phyloP scores from a whole-genome alignment of 2,113 vertebrate genomes.

The Platysternon megacephalum region DNA sequence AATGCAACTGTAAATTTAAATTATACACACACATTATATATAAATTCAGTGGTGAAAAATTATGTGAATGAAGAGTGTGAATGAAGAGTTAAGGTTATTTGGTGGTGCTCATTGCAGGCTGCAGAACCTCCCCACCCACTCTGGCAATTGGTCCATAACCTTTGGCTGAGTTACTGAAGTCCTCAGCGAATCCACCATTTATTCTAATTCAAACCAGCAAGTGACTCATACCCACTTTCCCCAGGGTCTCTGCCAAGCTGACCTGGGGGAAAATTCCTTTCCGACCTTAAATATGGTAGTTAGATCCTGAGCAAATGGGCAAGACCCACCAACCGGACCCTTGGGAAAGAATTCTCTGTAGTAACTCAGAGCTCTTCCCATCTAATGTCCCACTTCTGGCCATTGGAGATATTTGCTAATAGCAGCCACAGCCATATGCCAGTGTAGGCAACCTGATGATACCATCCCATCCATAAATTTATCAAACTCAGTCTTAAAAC shows the following conservation, averaged over 20 bases:
- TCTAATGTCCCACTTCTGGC: not conserved
- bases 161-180: too few relatives aligned
- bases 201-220: not conserved
- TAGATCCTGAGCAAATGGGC: not conserved
- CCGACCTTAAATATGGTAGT: not conserved
- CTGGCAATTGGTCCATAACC: too few relatives aligned
- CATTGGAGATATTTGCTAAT: not conserved
- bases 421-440: not conserved
- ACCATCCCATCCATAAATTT: not conserved
- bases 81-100: not conserved
- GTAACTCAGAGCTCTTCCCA: not conserved
- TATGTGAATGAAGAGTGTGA: not conserved
- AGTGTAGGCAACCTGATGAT: not conserved
- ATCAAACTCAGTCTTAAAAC: not conserved
- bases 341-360: not conserved
- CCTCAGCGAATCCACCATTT: not conserved
- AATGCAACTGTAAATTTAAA: accelerated
- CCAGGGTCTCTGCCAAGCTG: not conserved
- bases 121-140: too few relatives aligned
- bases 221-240: not conserved
- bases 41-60: not conserved
- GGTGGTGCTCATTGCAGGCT: not conserved
- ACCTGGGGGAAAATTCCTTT: not conserved
- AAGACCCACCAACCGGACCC: not conserved
- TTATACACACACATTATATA: not conserved